Percentiles rank a stretch among this genome's conserved stretches.
Conservation (phyloP, 2,888 invertebrate species). For the Oegoconia quadripuncta region DNA sequence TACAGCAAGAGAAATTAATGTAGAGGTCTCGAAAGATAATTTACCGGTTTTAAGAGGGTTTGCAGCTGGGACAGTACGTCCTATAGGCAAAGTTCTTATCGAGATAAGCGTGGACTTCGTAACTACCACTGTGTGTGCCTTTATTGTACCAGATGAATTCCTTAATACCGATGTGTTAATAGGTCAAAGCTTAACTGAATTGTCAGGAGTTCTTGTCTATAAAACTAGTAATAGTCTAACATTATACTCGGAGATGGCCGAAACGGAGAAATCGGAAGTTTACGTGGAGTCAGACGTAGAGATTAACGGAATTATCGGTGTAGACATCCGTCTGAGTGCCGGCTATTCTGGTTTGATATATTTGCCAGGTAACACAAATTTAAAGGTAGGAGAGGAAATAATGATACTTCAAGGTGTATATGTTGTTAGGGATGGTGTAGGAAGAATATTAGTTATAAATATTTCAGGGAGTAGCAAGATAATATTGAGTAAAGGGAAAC, state of each 20-base stretch:
- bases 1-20: not conserved
- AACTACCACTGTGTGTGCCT: conserved; percentile 1
- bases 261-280: not conserved
- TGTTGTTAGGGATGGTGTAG: not conserved
- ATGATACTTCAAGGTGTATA: not conserved
- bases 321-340: not conserved
- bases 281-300: not conserved
- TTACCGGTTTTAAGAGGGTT: not conserved
- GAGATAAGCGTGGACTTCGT: conserved; percentile 6
- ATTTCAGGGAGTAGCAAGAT: not conserved
- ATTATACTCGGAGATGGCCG: not conserved
- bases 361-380: not conserved
- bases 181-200: conserved; percentile 10
- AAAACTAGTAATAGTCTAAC: conserved; percentile 4
- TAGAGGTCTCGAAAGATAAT: not conserved
- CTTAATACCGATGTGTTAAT: conserved; percentile 7
- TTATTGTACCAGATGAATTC: conserved; percentile 3
- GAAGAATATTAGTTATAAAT: not conserved
- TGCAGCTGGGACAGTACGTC: not conserved
- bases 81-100: not conserved
- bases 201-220: conserved; percentile 5
- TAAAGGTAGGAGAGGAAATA: no score
- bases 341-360: not conserved
- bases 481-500: not conserved
- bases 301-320: not conserved